Conservation (phyloP, 1,140 invertebrate species). For the Chionoecetes opilio region DNA sequence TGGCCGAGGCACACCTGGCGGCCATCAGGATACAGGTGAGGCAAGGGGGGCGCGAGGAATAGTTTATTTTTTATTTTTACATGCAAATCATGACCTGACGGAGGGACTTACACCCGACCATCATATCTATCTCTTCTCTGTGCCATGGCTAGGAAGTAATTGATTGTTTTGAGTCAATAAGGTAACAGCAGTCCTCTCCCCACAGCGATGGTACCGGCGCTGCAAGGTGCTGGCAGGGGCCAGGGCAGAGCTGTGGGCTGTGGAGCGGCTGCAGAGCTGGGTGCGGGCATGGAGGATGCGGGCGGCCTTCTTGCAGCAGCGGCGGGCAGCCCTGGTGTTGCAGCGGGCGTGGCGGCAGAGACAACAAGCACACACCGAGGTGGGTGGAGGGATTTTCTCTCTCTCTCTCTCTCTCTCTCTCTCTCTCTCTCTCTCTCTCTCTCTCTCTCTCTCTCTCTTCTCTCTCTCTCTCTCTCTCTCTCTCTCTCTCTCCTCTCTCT, state of each 20-base stretch:
- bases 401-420: too few species aligned
- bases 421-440: too few species aligned
- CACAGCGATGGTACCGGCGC: slow-evolving; percentile 52
- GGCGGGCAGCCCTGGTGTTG: slow-evolving; percentile 21
- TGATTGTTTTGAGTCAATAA: too few species aligned
- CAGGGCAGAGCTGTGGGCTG: not conserved
- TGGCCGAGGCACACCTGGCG: slow-evolving; percentile 56
- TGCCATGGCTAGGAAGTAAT: too few species aligned
- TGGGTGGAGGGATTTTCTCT: not conserved
- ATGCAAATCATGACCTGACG: too few species aligned
- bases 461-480: too few species aligned
- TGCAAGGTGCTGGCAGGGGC: not conserved
- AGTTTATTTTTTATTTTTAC: not conserved
- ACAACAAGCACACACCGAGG: not conserved
- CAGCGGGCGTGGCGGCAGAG: slow-evolving; percentile 55
- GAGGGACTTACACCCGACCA: too few species aligned
- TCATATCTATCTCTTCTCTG: too few species aligned
- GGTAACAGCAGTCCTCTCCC: not conserved
- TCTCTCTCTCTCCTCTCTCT: too few species aligned
- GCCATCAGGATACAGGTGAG: slow-evolving; percentile 64
- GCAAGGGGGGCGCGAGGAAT: not conserved
- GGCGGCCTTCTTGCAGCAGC: slow-evolving; percentile 36
- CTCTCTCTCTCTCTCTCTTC: too few species aligned
- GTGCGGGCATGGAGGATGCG: slow-evolving; percentile 42
- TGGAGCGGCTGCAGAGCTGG: slow-evolving; percentile 60